Evolutionary conservation across 1,140 invertebrate species (phyloP), one percentile per base, ranked within the genome.

Genomic region (Philopotamus ludificatus): DNA sequence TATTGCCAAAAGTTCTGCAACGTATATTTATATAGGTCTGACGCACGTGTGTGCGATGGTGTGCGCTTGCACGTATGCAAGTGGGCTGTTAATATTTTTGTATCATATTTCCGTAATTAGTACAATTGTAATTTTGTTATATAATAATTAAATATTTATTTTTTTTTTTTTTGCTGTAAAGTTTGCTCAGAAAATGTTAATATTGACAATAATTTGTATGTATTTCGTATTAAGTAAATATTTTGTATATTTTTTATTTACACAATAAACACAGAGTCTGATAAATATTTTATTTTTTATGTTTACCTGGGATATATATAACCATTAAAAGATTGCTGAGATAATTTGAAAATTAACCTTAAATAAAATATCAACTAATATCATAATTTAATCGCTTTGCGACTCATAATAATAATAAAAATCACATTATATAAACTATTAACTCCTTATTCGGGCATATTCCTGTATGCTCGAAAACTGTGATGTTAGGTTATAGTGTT

Each of bases 1-100:
- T 59, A 39, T 69, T 66, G 67, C 67, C 67, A 69, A 69, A 69
- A 66, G 64, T 66, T 69, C 67, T 66, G 53, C 60, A 51, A 49
- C 3, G n/a, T 12, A 49, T 26, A 26, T 28, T 26, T 51, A 20
- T 34, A 34, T n/a, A n/a, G n/a, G 20, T 58, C 42, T 58, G 21
- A 42, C 44, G 16, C 44, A 42, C 12, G 21, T 50, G 12, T 50
- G 15, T 18, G 12, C 18, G 41, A 15, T 12, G 3, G 41, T 44
- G 9, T 44, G 41, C 41, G 1, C n/a, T n/a, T n/a, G n/a, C n/a
- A 34, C 12, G 28, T 34, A 34, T 34, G 12, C 4, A 7, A 34
- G 12, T 34, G 28, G 12, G n/a, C n/a, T 34, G 4, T 34, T 34
- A 7, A 34, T 34, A 34, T 34, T 34, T 34, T 34, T 34, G 28